phyloP scores from a whole-genome alignment of 2,797 vertebrate species.

The Anguilla megastoma region DNA sequence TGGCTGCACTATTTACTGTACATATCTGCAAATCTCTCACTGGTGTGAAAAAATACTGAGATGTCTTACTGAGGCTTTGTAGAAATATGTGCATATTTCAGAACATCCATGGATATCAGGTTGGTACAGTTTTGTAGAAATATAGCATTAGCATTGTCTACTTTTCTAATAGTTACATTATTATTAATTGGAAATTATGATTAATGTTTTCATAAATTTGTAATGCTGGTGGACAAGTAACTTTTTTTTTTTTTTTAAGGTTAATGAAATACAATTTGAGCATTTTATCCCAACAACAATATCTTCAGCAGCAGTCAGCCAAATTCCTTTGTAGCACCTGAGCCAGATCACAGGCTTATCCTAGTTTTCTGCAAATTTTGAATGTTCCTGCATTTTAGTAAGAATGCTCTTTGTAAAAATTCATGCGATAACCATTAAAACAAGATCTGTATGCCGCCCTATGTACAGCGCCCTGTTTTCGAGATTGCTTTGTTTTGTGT shows the following conservation, averaged over 20 bases:
- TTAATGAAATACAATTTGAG: not conserved
- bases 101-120: not conserved
- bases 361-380: not conserved
- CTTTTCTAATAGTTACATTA: not conserved
- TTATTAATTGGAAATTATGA: not conserved
- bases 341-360: not conserved
- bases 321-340: not conserved
- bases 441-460: not conserved
- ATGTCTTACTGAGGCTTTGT: not conserved
- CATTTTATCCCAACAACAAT: not conserved
- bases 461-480: not conserved
- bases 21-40: not conserved
- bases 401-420: not conserved
- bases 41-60: too few species aligned
- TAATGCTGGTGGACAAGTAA: not conserved
- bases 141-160: not conserved
- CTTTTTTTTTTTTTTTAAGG: not conserved
- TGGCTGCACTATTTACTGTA: not conserved
- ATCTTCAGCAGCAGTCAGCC: not conserved
- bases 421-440: not conserved
- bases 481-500: not conserved
- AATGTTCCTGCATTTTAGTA: not conserved
- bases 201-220: not conserved
- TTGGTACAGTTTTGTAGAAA: not conserved
- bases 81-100: not conserved